Base-by-base conservation (phyloP, 2,797 vertebrate species). In the Leptodactylus fallax region DNA sequence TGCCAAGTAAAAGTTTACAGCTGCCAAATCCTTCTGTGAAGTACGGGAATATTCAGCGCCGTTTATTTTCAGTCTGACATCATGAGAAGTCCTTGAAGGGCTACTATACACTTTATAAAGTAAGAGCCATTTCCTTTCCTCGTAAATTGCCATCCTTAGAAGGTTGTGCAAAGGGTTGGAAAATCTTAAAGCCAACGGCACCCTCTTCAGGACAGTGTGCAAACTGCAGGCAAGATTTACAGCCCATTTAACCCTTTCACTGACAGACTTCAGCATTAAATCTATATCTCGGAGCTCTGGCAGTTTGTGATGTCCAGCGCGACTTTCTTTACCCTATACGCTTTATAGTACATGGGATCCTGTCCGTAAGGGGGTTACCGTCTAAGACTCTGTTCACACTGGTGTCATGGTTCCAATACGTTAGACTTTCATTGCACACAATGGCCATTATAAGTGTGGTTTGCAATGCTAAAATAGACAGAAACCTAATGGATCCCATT, bases 71-170 rank as follows among this genome's bases (percentile, higher is more conserved):
- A 79, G n/a, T 13, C 80, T 89, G 88, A 89, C 88, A 86, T 89
- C 88, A 89, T 79, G 88, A 83, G 81, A 83, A 89, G 80, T 74
- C 83, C 74, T 86, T 56, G 61, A 86, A 51, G 17, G 72, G 83
- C 81, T 79, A 72, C 80, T 63, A 78, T 85, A 83, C 55, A 76
- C 21, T 89, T 89, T 83, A 89, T 86, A 87, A 87, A 79, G 88
- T 89, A 85, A 63, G 85, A 89, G 77, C 63, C 85, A 83, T 89
- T 89, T 89, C 88, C 88, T 86, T 80, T 87, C 14, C 88, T 86
- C 88, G 79, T 89, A 89, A 89, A 89, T 89, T 47, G 72, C 36
- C 21, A 1, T 0, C 82, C 72, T 72, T 83, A 76, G 60, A 72
- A 86, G 74, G 84, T 89, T 86, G 25, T 7, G 23, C 77, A 79